Percentiles rank a stretch among this genome's conserved stretches.
phyloP scores from a whole-genome alignment of 2,888 invertebrate species.

The Scaptomyza parva region DNA sequence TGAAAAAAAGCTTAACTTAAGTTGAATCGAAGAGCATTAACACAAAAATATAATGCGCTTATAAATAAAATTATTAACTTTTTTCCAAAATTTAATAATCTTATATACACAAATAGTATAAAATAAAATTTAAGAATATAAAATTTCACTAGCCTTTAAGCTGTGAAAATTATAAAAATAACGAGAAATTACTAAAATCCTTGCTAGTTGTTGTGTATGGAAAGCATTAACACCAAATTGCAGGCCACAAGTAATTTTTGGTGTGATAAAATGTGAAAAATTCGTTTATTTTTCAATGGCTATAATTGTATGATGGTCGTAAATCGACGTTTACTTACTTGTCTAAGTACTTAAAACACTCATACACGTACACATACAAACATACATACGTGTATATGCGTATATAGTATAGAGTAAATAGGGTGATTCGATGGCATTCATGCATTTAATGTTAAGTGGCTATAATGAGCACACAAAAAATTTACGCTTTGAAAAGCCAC shows the following conservation, averaged over 20 bases:
- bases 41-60: too few relatives aligned
- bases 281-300: slow-evolving; percentile 64
- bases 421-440: slow-evolving; percentile 44
- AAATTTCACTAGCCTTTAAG: background rate
- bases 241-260: slow-evolving; percentile 41
- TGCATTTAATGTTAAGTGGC: slow-evolving; percentile 73
- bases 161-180: background rate
- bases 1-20: too few relatives aligned
- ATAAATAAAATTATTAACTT: too few relatives aligned
- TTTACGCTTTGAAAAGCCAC: slow-evolving; percentile 56
- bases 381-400: background rate
- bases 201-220: background rate
- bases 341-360: background rate
- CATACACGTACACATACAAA: background rate
- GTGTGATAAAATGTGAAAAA: slow-evolving; percentile 65
- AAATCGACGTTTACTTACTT: slow-evolving; percentile 16
- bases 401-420: slow-evolving; percentile 25
- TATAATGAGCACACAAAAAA: slow-evolving; percentile 75
- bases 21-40: too few relatives aligned
- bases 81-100: too few relatives aligned
- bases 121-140: background rate
- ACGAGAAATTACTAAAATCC: background rate
- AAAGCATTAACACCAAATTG: slow-evolving; percentile 30
- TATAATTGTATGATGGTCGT: slow-evolving; percentile 1
- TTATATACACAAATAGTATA: too few relatives aligned